Conservation (phyloP, 2,888 invertebrate species). For the Lasioglossum marginatum region DNA sequence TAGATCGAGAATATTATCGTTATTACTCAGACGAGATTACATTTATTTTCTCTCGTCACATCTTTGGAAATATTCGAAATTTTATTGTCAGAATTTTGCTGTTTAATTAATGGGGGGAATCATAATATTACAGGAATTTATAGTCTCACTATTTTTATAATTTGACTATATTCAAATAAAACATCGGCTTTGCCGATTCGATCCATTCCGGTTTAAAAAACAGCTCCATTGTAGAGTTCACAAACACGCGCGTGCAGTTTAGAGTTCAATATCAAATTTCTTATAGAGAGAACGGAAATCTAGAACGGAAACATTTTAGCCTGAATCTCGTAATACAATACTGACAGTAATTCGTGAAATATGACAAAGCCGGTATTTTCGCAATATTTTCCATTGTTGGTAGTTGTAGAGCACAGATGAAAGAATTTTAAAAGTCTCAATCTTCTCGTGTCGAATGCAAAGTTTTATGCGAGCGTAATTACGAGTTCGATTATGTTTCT, state of each 20-base stretch:
- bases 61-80: background rate
- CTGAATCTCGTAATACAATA: background rate
- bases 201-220: background rate
- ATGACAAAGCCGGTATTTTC: background rate
- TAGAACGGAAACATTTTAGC: background rate
- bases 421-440: background rate
- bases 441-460: constrained; percentile 2
- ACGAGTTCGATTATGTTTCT: constrained; percentile 51
- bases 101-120: background rate
- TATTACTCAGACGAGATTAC: background rate
- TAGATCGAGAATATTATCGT: background rate
- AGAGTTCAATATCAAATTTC: background rate
- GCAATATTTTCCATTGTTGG: too few species aligned
- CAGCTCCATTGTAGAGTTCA: background rate
- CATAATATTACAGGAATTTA: background rate
- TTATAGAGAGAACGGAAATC: too few species aligned
- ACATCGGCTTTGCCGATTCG: background rate
- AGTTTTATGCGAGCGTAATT: constrained; percentile 13
- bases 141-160: background rate
- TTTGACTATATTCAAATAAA: background rate
- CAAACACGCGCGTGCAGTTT: background rate
- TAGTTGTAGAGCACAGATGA: background rate
- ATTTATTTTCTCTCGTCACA: background rate
- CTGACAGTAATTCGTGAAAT: background rate
- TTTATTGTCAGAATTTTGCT: too few species aligned